Percentiles rank a stretch among this genome's conserved stretches.
These are phyloP conservation scores for Lates calcarifer DNA, from an alignment of 2,113 vertebrate genomes.

Conservation along the genomic window DNA sequence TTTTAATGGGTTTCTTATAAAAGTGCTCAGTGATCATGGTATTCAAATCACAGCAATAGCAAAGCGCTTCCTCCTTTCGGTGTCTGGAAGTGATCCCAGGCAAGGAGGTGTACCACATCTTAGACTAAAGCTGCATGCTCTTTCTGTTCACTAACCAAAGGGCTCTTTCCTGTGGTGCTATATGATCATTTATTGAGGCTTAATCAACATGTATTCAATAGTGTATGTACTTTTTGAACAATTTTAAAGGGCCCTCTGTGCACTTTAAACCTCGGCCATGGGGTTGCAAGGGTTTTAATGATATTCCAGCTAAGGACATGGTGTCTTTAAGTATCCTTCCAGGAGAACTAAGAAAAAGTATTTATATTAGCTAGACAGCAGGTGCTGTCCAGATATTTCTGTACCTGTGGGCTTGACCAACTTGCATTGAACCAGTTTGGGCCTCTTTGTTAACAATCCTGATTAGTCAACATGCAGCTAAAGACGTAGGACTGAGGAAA, in stretches of 20 bases:
- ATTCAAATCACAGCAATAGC: conserved; percentile 83
- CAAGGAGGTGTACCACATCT: conserved; percentile 84
- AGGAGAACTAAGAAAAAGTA: conserved; percentile 5
- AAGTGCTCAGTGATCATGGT: conserved; percentile 84
- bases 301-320: conserved; percentile 50
- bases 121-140: conserved; percentile 74
- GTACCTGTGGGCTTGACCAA: neutral
- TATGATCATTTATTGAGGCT: conserved; percentile 81
- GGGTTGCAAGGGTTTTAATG: conserved; percentile 66
- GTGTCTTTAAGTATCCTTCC: conserved; percentile 36
- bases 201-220: conserved; percentile 84
- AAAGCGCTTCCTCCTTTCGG: conserved; percentile 79
- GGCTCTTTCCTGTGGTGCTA: conserved; percentile 78
- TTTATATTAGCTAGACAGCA: conserved; percentile 41
- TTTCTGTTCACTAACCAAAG: conserved; percentile 77
- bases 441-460: neutral
- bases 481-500: neutral
- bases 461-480: neutral
- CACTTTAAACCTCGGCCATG: conserved; percentile 62
- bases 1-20: conserved; percentile 85
- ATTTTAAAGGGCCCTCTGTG: conserved; percentile 74
- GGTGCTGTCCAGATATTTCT: conserved; percentile 38
- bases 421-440: conserved; percentile 16
- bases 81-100: conserved; percentile 84
- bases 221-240: conserved; percentile 78